A percentile compares a stretch with the other conserved stretches of the same genome.
These are phyloP conservation scores for Daboia siamensis DNA, from an alignment of 2,113 vertebrate species.

Conservation along the genomic window DNA sequence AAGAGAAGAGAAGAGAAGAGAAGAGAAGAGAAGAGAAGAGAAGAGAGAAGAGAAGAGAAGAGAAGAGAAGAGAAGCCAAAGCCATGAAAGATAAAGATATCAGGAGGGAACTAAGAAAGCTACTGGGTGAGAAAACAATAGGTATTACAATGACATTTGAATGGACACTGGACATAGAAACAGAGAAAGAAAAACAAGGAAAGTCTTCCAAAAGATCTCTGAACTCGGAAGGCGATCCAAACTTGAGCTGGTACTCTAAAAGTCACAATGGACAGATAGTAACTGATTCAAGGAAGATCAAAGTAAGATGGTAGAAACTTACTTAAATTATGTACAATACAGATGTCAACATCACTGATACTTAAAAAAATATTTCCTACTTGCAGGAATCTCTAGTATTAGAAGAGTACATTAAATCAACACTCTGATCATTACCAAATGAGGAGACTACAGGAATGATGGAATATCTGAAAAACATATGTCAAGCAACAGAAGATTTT, in stretches of 20 bases:
- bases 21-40: no score
- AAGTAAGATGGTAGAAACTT: background rate
- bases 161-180: background rate
- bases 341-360: background rate
- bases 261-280: background rate
- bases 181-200: background rate
- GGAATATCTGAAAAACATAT: background rate
- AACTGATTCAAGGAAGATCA: background rate
- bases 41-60: no score
- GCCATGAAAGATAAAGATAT: background rate
- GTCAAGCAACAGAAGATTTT: background rate
- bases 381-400: background rate
- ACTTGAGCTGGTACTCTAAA: background rate
- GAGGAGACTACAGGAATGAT: background rate
- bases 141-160: background rate
- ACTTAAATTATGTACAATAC: background rate
- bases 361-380: background rate
- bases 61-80: background rate
- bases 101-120: background rate
- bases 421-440: background rate
- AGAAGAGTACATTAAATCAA: background rate
- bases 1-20: no score
- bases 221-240: background rate
- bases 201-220: background rate
- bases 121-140: background rate